A percentile compares a stretch with the other conserved stretches of the same genome.
Conservation (phyloP, 2,797 vertebrate genomes). For the Hydrophis major region DNA sequence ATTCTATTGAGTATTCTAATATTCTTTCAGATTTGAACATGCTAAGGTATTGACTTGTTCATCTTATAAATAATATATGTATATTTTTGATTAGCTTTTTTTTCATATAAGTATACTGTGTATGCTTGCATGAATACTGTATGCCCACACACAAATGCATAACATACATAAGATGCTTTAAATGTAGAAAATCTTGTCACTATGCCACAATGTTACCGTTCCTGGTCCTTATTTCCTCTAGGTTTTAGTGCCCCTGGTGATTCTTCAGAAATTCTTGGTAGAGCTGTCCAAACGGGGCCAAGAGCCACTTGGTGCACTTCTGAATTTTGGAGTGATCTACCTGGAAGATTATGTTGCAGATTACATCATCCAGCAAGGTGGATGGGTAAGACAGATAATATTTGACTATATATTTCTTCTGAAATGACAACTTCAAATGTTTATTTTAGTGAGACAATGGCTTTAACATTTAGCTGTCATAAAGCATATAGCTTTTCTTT, state of each 20-base stretch:
- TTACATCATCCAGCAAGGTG: constrained; percentile 88
- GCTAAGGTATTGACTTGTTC: not conserved
- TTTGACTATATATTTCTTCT: not conserved
- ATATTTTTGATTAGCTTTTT: not conserved
- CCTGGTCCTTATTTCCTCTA: constrained; percentile 48
- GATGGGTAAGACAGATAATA: constrained; percentile 84
- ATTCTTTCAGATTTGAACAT: not conserved
- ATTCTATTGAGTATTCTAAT: not conserved
- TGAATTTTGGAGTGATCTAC: constrained; percentile 81
- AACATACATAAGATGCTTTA: not conserved
- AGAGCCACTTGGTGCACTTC: constrained; percentile 73
- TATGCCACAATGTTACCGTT: not conserved
- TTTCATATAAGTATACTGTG: not conserved
- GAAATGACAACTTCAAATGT: not conserved
- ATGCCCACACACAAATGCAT: not conserved
- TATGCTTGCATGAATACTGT: not conserved
- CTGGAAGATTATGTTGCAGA: constrained; percentile 83
- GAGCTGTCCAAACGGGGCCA: constrained; percentile 73
- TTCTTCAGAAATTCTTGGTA: constrained; percentile 82
- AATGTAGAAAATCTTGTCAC: not conserved
- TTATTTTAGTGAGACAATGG: not conserved
- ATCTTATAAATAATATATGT: not conserved
- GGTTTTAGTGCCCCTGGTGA: constrained; percentile 88
- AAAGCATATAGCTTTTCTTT: not conserved
- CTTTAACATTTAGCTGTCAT: not conserved